phyloP scores from a whole-genome alignment of 2,797 vertebrate species.

The Lagorchestes hirsutus region DNA sequence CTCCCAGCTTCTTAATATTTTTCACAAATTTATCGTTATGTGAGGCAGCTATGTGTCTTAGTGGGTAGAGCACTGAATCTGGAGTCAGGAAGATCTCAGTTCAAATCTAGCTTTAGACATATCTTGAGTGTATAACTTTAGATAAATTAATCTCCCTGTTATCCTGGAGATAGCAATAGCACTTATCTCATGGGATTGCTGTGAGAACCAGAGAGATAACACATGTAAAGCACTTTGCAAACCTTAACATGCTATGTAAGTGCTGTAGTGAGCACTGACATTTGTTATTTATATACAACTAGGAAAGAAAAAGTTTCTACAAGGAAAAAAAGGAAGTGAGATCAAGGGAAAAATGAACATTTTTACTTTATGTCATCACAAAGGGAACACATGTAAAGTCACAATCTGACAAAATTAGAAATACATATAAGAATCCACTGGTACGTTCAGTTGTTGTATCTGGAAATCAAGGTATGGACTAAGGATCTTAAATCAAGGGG shows the following conservation, averaged over 20 bases:
- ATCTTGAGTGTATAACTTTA: not conserved
- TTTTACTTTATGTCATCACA: not conserved
- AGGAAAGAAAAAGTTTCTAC: not conserved
- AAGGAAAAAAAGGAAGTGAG: not conserved
- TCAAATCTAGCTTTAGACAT: not conserved
- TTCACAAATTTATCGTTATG: not conserved
- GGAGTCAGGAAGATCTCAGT: not conserved
- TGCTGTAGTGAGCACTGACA: not conserved
- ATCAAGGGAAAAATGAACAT: not conserved
- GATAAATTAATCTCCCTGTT: not conserved
- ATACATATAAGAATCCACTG: not conserved
- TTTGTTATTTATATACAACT: not conserved
- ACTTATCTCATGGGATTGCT: not conserved
- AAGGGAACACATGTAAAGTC: not conserved
- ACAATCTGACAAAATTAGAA: not conserved
- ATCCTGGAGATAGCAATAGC: not conserved
- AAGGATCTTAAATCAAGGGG: not conserved
- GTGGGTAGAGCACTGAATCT: not conserved
- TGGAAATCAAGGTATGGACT: not conserved
- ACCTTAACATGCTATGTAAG: not conserved
- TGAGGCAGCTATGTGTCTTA: not conserved
- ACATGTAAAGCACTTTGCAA: not conserved
- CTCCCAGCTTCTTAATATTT: not conserved
- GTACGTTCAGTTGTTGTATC: not conserved
- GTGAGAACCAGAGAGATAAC: not conserved